Percentiles rank a stretch among this genome's conserved stretches.
Evolutionary conservation across 2,113 vertebrate species (phyloP).

Genomic region (Tiliqua scincoides): DNA sequence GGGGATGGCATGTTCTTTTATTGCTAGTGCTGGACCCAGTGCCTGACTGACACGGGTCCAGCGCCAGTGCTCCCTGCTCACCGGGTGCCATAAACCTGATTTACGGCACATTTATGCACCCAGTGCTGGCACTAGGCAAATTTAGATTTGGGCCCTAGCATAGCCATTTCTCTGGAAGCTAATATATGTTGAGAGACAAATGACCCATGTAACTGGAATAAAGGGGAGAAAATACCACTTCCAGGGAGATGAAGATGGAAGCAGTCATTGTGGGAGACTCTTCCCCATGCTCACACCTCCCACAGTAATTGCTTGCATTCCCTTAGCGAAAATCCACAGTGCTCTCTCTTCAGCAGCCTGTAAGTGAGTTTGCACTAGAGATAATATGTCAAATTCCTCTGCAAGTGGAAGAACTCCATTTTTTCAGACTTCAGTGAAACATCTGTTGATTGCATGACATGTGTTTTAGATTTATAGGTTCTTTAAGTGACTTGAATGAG

Average conservation of each 20-base stretch:
- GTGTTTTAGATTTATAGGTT: constrained; percentile 9
- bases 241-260: neutral
- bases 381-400: neutral
- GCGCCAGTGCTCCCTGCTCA: too few relatives aligned
- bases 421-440: neutral
- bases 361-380: neutral
- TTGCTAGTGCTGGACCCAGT: too few relatives aligned
- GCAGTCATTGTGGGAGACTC: neutral
- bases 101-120: too few relatives aligned
- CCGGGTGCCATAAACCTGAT: too few relatives aligned
- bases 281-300: neutral
- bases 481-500: constrained; percentile 6
- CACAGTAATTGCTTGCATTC: neutral
- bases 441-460: neutral
- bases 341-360: neutral
- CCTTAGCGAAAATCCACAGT: neutral
- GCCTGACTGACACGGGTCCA: too few relatives aligned
- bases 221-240: neutral
- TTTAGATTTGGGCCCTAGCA: too few relatives aligned
- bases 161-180: too few relatives aligned
- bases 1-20: too few relatives aligned
- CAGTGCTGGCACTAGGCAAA: too few relatives aligned
- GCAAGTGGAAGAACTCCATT: rapidly evolving
- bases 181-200: neutral
- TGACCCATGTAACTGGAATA: neutral